phyloP scores from a whole-genome alignment of 2,888 invertebrate species.

The Maniola hyperantus region DNA sequence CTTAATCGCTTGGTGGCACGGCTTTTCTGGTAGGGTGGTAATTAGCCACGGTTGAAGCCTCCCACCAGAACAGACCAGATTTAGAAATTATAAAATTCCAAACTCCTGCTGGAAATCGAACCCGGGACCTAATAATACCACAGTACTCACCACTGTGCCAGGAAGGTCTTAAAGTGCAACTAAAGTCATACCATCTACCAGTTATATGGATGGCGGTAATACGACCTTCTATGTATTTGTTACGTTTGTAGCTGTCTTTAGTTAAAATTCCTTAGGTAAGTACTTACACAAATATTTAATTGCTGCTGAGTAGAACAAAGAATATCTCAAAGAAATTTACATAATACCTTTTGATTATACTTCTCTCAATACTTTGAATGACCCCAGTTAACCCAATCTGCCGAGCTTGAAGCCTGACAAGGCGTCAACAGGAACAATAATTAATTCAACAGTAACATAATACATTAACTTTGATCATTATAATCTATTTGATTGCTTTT shows the following conservation, averaged over 20 bases:
- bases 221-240: no score
- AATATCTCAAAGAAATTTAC: conserved; percentile 3
- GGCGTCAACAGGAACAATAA: conserved; percentile 11
- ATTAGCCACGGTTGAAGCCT: no score
- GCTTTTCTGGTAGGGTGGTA: no score
- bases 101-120: no score
- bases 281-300: conserved; percentile 1
- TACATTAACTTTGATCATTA: conserved; percentile 1
- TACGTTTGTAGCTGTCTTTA: not conserved
- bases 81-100: no score
- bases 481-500: not conserved
- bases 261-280: not conserved
- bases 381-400: conserved; percentile 42
- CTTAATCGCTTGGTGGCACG: no score
- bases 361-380: conserved; percentile 22
- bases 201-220: no score
- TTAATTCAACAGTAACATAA: not conserved
- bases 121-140: no score
- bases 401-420: conserved; percentile 35
- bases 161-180: no score
- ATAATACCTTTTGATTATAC: not conserved
- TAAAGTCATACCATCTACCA: no score
- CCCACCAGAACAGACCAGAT: no score
- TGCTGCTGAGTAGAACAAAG: conserved; percentile 9
- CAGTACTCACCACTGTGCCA: no score